A percentile compares a stretch with the other conserved stretches of the same genome.
These are phyloP conservation scores for Lasioglossum albipes DNA, from an alignment of 1,140 invertebrate species.

Conservation along the genomic window DNA sequence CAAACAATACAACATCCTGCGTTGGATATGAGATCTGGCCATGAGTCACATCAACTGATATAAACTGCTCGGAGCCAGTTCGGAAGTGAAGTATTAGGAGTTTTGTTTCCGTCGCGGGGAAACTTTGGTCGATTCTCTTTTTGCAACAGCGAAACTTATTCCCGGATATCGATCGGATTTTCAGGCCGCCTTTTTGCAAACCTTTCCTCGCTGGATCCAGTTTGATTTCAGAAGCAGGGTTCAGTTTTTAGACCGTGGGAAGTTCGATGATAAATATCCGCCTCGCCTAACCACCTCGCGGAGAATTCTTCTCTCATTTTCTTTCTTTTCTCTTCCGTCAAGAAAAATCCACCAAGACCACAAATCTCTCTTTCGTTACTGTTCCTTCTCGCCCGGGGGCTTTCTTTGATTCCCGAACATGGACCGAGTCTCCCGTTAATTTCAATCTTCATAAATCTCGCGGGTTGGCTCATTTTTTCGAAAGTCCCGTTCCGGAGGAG, in stretches of 20 bases:
- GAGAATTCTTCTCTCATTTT: no score
- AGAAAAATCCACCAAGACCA: no score
- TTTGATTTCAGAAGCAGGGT: conserved; percentile 7
- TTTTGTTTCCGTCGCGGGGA: conserved; percentile 32
- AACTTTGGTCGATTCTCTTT: conserved; percentile 14
- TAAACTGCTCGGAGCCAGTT: conserved; percentile 30
- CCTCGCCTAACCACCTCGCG: neutral
- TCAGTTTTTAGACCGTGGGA: conserved; percentile 12
- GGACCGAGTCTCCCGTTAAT: no score
- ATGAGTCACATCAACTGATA: conserved; percentile 36
- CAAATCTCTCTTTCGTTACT: neutral
- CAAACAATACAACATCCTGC: conserved; percentile 27
- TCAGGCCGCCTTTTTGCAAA: neutral
- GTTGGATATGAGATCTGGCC: neutral
- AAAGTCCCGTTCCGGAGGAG: neutral
- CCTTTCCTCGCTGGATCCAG: neutral
- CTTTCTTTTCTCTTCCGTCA: neutral
- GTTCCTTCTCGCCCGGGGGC: no score
- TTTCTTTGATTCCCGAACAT: no score
- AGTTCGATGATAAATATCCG: conserved; percentile 16
- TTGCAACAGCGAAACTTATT: conserved; percentile 23
- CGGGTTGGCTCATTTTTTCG: no score
- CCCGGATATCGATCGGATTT: conserved; percentile 21
- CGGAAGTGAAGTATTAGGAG: conserved; percentile 32
- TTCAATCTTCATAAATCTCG: no score